Base-by-base conservation (phyloP, 2,797 vertebrate species). In the Microctenopoma stevenorrisi region DNA sequence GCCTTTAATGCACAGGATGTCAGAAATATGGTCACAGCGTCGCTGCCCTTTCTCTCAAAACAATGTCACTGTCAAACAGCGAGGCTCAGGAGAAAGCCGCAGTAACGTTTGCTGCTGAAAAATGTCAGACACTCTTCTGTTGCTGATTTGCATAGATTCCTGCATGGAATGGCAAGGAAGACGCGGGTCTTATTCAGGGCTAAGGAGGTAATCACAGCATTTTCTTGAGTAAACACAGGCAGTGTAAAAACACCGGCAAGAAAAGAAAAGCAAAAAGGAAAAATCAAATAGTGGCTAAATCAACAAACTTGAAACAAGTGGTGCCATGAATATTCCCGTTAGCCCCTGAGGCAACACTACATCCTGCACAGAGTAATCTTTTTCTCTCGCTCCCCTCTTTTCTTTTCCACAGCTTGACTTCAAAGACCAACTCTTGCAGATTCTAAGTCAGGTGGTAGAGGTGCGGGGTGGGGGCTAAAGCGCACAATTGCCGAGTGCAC, bases 221-320 rank as follows among this genome's bases (percentile, higher is more conserved):
- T 90, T 89, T 78, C 81, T 80, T 85, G 52, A 86, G 86, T 87
- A 92, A 92, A 93, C 72, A 80, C 38, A 7, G 54, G 33, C 30
- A 18, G 38, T 50, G 68, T 80, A 78, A 84, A 87, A 87, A 82
- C 62, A 77, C 57, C 51, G 64, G n/a, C 35, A 65, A 78, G 40
- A 65, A 81, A 64, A 63, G 71, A 47, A 86, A 83, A 74, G 76
- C 62, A 84, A 86, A 87, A 68, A 86, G 64, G 46, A 64, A 67
- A 81, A 84, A 85, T 90, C 84, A 80, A 93, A 92, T 91, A 91
- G 60, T 65, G 86, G 84, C 86, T 90, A 92, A 93, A 90, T 91
- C 89, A 92, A 92, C 91, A 91, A 86, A 91, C 80, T 89, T 84
- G 81, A 91, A 93, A 88, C 82, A 89, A 92, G 82, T 54, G 76